These are phyloP conservation scores for Ictalurus furcatus DNA, from an alignment of 2,113 vertebrate species.

Conservation along the genomic window DNA sequence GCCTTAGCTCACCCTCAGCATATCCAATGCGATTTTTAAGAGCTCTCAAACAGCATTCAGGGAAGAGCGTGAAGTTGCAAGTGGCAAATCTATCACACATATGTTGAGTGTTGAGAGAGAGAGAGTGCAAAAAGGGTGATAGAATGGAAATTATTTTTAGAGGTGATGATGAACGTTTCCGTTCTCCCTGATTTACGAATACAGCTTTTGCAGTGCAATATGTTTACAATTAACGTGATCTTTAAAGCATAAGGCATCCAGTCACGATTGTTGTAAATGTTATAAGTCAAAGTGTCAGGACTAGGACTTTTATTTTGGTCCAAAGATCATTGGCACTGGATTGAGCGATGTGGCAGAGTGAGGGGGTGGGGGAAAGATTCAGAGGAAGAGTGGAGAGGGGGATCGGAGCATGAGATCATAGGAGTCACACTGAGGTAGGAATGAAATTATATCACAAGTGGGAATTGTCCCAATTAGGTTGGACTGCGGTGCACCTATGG, in stretches of 20 bases:
- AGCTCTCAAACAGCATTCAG: slow-evolving; percentile 32
- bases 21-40: slow-evolving; percentile 40
- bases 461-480: slow-evolving; percentile 63
- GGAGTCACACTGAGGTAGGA: slow-evolving; percentile 58
- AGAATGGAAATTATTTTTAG: slow-evolving; percentile 50
- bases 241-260: neutral
- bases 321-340: slow-evolving; percentile 38
- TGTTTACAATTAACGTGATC: neutral
- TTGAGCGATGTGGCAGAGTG: slow-evolving; percentile 38
- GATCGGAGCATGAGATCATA: slow-evolving; percentile 56
- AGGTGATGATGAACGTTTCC: slow-evolving; percentile 26
- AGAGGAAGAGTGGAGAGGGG: slow-evolving; percentile 26
- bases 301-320: slow-evolving; percentile 33
- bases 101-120: slow-evolving; percentile 36
- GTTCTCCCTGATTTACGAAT: slow-evolving; percentile 27
- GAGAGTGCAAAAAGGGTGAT: slow-evolving; percentile 49
- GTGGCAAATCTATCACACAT: slow-evolving; percentile 35
- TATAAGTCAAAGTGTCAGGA: neutral
- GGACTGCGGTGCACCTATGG: slow-evolving; percentile 53
- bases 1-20: slow-evolving; percentile 39
- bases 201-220: neutral
- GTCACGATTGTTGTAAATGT: neutral
- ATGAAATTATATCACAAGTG: slow-evolving; percentile 60
- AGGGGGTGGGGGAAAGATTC: slow-evolving; percentile 17
- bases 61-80: slow-evolving; percentile 37